phyloP scores from a whole-genome alignment of 2,797 vertebrate species.

The Hoplostethus atlanticus region DNA sequence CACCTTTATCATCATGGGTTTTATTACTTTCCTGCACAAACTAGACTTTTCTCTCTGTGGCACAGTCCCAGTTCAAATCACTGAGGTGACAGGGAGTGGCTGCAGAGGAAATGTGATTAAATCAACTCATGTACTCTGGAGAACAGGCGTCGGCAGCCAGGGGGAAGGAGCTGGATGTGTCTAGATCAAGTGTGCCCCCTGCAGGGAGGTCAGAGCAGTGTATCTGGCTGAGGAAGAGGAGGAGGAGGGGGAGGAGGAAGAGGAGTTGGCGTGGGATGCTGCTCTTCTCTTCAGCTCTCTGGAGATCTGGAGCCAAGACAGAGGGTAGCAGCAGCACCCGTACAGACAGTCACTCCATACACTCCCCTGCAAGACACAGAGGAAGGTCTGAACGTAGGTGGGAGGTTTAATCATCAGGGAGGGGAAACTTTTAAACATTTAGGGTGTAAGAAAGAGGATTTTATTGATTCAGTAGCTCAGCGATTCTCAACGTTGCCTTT shows the following conservation, averaged over 20 bases:
- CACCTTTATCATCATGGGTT: constrained; percentile 11
- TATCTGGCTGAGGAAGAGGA: constrained; percentile 64
- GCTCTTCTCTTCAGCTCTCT: constrained; percentile 82
- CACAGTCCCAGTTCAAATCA: constrained; percentile 31
- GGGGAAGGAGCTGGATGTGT: background rate
- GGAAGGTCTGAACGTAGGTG: constrained; percentile 47
- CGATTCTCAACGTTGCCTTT: background rate
- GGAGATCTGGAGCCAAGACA: constrained; percentile 85
- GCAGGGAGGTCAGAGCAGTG: constrained; percentile 63
- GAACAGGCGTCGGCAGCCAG: background rate
- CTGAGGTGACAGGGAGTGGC: constrained; percentile 46
- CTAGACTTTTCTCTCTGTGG: constrained; percentile 12
- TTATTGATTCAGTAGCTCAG: constrained; percentile 16
- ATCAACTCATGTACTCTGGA: constrained; percentile 47
- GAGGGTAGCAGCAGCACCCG: constrained; percentile 82
- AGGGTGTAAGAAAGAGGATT: constrained; percentile 25
- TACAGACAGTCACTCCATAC: constrained; percentile 83
- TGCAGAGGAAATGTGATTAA: constrained; percentile 69
- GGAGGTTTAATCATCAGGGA: constrained; percentile 59
- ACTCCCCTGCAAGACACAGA: constrained; percentile 68
- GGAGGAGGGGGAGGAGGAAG: constrained; percentile 45
- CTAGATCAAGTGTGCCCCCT: constrained; percentile 80
- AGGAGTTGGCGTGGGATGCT: constrained; percentile 56
- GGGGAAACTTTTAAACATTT: constrained; percentile 55
- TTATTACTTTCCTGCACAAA: constrained; percentile 19